Conservation (phyloP, 2,797 vertebrate genomes). For the Karalla daura region DNA sequence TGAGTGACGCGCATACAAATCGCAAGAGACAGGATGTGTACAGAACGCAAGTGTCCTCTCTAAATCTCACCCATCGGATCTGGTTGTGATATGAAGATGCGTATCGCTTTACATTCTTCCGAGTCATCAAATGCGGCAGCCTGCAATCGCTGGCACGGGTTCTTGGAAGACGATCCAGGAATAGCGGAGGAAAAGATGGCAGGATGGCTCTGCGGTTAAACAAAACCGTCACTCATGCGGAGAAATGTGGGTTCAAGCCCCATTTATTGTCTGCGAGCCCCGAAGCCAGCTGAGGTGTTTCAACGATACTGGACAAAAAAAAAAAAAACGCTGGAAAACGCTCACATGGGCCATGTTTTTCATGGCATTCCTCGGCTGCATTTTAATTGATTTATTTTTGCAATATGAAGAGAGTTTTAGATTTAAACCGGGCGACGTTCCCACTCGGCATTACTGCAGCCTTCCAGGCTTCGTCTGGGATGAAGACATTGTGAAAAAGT, state of each 20-base stretch:
- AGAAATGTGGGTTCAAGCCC: conserved; percentile 12
- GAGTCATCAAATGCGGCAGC: conserved; percentile 48
- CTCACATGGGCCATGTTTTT: no score
- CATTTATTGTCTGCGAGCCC: conserved; percentile 1
- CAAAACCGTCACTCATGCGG: conserved; percentile 26
- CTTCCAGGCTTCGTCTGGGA: no score
- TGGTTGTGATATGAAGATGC: conserved; percentile 62
- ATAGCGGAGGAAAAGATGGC: conserved; percentile 39
- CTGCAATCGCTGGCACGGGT: conserved; percentile 50
- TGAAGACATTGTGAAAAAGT: no score
- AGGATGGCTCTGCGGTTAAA: conserved; percentile 38
- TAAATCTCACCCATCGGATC: conserved; percentile 44
- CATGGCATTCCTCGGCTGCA: no score
- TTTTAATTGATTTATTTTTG: no score
- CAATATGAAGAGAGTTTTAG: no score
- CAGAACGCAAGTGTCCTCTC: conserved; percentile 44
- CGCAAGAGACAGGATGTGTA: conserved; percentile 48
- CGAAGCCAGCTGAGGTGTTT: conserved; percentile 23
- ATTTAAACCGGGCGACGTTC: no score
- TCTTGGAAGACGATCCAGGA: conserved; percentile 33
- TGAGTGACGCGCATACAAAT: conserved; percentile 67
- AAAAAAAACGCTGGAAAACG: neutral
- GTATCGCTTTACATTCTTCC: conserved; percentile 54
- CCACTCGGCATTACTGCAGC: no score
- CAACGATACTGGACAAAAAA: neutral